Conservation (phyloP, 2,888 invertebrate species). For the Lycophotia porphyrea region DNA sequence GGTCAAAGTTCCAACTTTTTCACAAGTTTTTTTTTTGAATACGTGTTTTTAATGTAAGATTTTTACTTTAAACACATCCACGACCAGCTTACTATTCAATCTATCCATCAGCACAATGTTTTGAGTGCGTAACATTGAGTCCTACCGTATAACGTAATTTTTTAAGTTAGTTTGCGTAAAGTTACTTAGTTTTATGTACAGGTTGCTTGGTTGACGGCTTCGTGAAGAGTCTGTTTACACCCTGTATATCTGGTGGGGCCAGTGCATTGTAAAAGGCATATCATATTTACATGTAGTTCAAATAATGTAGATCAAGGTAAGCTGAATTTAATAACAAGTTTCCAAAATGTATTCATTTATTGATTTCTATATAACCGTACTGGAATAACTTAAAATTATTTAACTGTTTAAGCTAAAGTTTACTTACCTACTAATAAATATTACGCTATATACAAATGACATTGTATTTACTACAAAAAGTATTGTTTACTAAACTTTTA, state of each 20-base stretch:
- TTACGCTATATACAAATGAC: conserved; percentile 61
- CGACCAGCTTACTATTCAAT: too few species aligned
- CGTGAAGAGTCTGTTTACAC: too few species aligned
- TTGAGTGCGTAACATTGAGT: too few species aligned
- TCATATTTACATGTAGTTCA: neutral
- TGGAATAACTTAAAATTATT: conserved; percentile 60
- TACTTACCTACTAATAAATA: conserved; percentile 61
- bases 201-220: too few species aligned
- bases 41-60: too few species aligned
- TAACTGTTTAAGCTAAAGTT: conserved; percentile 47
- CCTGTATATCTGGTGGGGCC: neutral
- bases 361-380: conserved; percentile 47
- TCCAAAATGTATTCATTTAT: conserved; percentile 58
- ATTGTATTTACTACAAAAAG: conserved; percentile 47
- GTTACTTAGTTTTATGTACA: too few species aligned
- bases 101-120: too few species aligned
- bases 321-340: conserved; percentile 13
- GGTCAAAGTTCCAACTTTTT: too few species aligned
- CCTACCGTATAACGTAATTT: too few species aligned
- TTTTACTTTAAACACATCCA: too few species aligned
- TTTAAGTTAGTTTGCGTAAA: too few species aligned
- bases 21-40: too few species aligned
- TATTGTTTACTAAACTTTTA: conserved; percentile 37
- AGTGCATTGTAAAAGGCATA: neutral
- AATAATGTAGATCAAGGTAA: neutral